These are phyloP conservation scores for Blastobasis adustella DNA, from an alignment of 2,888 invertebrate species.

Conservation along the genomic window DNA sequence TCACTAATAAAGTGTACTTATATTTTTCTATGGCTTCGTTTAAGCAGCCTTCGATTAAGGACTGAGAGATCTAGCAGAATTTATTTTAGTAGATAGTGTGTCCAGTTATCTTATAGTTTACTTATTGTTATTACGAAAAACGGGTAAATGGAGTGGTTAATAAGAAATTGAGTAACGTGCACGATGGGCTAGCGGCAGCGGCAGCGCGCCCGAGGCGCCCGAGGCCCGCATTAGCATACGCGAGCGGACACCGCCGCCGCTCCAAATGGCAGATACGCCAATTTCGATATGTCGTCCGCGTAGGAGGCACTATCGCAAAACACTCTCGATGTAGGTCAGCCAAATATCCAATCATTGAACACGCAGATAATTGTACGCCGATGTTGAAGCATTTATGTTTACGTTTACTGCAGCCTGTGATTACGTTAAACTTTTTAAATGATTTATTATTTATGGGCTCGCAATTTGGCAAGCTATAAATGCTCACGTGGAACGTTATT, in stretches of 20 bases:
- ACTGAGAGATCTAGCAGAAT: too few relatives aligned
- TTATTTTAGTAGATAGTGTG: too few relatives aligned
- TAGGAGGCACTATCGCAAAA: constrained; percentile 56
- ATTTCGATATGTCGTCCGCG: constrained; percentile 51
- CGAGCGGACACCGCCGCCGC: constrained; percentile 13
- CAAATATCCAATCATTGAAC: constrained; percentile 56
- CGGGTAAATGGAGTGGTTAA: too few relatives aligned
- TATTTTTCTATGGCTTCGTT: too few relatives aligned
- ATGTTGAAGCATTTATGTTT: constrained; percentile 45
- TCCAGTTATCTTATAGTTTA: too few relatives aligned
- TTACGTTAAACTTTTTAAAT: constrained; percentile 50
- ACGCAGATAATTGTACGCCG: constrained; percentile 53
- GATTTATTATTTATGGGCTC: constrained; percentile 24
- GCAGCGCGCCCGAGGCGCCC: constrained; percentile 21
- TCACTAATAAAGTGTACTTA: too few relatives aligned
- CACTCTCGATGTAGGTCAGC: constrained; percentile 49
- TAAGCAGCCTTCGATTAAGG: too few relatives aligned
- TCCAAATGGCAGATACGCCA: constrained; percentile 38
- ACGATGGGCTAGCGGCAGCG: constrained; percentile 12
- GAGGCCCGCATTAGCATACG: constrained; percentile 44
- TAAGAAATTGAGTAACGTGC: not conserved
- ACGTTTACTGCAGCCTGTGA: constrained; percentile 43
- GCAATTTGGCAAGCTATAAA: too few relatives aligned
- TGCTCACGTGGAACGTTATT: too few relatives aligned
- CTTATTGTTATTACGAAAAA: too few relatives aligned